Conservation (phyloP, 1,140 invertebrate species). For the Camponotus vicinus region DNA sequence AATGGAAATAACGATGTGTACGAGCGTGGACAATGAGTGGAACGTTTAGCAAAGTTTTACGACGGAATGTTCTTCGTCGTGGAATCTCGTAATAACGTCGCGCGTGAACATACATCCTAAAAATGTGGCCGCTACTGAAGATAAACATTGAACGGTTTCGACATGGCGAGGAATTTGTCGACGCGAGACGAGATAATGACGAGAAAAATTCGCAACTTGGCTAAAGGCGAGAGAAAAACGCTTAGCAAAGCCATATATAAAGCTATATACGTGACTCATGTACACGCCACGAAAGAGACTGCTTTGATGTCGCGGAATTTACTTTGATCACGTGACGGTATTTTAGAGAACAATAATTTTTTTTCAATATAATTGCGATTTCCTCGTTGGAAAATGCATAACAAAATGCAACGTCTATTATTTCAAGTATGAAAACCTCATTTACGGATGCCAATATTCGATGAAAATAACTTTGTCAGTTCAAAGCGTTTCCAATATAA, state of each 20-base stretch:
- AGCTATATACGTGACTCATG: neutral
- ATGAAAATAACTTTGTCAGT: conserved; percentile 33
- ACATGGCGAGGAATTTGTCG: conserved; percentile 41
- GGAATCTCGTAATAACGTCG: conserved; percentile 38
- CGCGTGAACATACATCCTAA: conserved; percentile 34
- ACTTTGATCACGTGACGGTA: conserved; percentile 15
- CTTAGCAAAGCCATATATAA: neutral
- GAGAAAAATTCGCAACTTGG: conserved; percentile 55
- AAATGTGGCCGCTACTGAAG: conserved; percentile 24
- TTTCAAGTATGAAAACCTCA: conserved; percentile 44
- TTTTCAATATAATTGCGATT: conserved; percentile 6
- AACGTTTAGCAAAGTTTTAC: conserved; percentile 47
- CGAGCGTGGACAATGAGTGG: conserved; percentile 11
- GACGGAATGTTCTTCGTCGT: conserved; percentile 9
- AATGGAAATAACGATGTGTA: conserved; percentile 46
- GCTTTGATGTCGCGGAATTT: conserved; percentile 27
- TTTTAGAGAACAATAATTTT: conserved; percentile 14
- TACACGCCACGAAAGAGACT: conserved; percentile 5
- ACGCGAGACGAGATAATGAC: conserved; percentile 39
- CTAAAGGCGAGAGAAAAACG: conserved; percentile 13
- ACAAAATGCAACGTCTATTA: conserved; percentile 5
- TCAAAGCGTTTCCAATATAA: conserved; percentile 29
- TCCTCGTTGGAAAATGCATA: conserved; percentile 8
- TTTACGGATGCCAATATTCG: conserved; percentile 27
- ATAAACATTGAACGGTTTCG: conserved; percentile 54